Evolutionary conservation across 2,113 vertebrate species (phyloP).

Genomic region (Takifugu bimaculatus): DNA sequence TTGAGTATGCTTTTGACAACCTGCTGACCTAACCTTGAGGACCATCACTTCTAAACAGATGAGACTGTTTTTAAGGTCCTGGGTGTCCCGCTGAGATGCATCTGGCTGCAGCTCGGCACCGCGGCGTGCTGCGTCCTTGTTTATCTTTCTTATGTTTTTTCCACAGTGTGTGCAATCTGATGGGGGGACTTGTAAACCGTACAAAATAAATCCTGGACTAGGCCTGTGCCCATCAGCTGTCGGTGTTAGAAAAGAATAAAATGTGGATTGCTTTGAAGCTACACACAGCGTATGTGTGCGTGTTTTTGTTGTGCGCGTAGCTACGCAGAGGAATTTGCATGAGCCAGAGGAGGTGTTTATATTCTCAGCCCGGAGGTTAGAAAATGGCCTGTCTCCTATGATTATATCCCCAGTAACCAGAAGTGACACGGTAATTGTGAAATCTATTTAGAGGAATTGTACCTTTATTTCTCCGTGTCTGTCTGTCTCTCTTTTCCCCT

Average conservation of each 20-base stretch:
- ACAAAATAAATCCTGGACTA: slow-evolving; percentile 1
- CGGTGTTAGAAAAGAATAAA: neutral
- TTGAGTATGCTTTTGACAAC: slow-evolving; percentile 5
- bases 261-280: neutral
- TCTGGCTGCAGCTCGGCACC: slow-evolving; percentile 43
- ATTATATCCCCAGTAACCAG: slow-evolving; percentile 71
- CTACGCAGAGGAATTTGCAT: slow-evolving; percentile 39
- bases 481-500: slow-evolving; percentile 11
- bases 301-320: slow-evolving; percentile 9
- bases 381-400: slow-evolving; percentile 76
- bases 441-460: slow-evolving; percentile 77
- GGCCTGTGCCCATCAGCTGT: neutral
- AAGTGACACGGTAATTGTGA: slow-evolving; percentile 77
- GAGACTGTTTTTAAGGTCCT: slow-evolving; percentile 14
- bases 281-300: neutral
- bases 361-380: slow-evolving; percentile 48
- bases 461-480: slow-evolving; percentile 41
- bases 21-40: slow-evolving; percentile 37
- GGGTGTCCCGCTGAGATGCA: slow-evolving; percentile 25
- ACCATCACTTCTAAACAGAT: slow-evolving; percentile 31
- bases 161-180: neutral
- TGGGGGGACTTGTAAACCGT: neutral
- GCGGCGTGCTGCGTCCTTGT: slow-evolving; percentile 33
- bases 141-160: slow-evolving; percentile 31
- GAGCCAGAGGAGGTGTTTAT: slow-evolving; percentile 49